Percentiles rank a stretch among this genome's conserved stretches.
phyloP scores from a whole-genome alignment of 2,888 invertebrate species.

The Ormyrus nitidulus region DNA sequence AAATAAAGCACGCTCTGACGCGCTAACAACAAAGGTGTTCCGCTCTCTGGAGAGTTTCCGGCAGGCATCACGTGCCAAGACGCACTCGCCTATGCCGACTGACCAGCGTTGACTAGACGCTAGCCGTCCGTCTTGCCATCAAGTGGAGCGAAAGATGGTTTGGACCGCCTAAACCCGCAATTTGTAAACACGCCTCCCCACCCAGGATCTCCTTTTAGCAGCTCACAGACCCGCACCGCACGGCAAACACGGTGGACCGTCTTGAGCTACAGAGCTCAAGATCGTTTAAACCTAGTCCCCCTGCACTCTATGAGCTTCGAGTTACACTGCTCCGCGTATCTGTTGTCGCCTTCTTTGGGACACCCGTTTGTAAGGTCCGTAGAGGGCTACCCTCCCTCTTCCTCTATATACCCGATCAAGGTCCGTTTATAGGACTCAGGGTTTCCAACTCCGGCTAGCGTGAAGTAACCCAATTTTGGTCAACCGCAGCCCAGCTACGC shows the following conservation, averaged over 20 bases:
- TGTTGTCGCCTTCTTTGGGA: no score
- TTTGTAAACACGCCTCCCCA: background rate
- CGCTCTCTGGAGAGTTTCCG: background rate
- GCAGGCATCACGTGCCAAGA: background rate
- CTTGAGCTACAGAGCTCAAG: background rate
- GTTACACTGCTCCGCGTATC: background rate
- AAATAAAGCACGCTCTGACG: no score
- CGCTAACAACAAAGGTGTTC: background rate
- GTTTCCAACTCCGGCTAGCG: no score
- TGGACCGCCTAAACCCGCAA: background rate
- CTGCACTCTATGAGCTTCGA: background rate
- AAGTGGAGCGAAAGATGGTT: background rate
- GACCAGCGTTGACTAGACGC: no score
- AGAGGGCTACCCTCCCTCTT: no score
- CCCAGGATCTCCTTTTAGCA: background rate
- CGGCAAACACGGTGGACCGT: background rate
- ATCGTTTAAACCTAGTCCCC: background rate
- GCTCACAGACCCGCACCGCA: background rate
- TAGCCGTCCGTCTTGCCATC: background rate
- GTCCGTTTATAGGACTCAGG: no score
- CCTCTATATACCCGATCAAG: no score
- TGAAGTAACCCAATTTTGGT: no score
- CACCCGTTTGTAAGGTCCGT: no score
- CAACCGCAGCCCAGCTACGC: no score
- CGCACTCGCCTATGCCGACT: background rate